Evolutionary conservation across 2,113 vertebrate species (phyloP), one percentile per base, ranked within the genome.

Genomic region (Cervus canadensis): DNA sequence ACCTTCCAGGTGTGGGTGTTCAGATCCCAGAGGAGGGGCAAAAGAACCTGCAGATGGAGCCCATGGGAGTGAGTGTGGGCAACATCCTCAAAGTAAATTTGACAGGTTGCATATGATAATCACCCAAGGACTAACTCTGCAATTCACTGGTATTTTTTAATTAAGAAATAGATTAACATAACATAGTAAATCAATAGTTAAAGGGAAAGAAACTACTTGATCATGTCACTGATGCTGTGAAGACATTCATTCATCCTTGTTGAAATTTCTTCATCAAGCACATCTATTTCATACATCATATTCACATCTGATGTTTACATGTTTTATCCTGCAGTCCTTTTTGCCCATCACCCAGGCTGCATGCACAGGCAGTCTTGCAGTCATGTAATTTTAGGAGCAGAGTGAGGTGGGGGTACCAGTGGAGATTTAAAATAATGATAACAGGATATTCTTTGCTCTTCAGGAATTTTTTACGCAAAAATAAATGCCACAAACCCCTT

Each of bases 21-120:
- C 6, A 19, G 14, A 84, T 84, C 1, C 4, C 3, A 2, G 52
- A 50, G 3, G 40, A 50, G 8, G 0, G 13, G 30, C 5, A 2
- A 52, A 50, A 60, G 40, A 71, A 33, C 1, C 28, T 43, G 25
- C 25, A 36, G 2, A 1, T 4, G 13, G 6, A 28, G 7, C 36
- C 45, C 23, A 10, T 16, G 33, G 26, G 15, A 45, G 11, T 30
- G 30, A 64, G 25, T 5, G 15, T 1, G 14, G 8, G 3, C n/a
- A 33, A 6, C 1, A 7, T n/a, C 36, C 28, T n/a, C 25, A 43
- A 33, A 10, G 17, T 21, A 30, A 57, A 62, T 23, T 17, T 10
- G 4, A 12, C 4, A 25, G 28, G 8, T 3, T 9, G 4, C 23
- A 4, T 13, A 2, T 2, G 48, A 62, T 19, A 14, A n/a, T 43